phyloP scores from a whole-genome alignment of 2,113 vertebrate species.

The Sinocyclocheilus grahami region DNA sequence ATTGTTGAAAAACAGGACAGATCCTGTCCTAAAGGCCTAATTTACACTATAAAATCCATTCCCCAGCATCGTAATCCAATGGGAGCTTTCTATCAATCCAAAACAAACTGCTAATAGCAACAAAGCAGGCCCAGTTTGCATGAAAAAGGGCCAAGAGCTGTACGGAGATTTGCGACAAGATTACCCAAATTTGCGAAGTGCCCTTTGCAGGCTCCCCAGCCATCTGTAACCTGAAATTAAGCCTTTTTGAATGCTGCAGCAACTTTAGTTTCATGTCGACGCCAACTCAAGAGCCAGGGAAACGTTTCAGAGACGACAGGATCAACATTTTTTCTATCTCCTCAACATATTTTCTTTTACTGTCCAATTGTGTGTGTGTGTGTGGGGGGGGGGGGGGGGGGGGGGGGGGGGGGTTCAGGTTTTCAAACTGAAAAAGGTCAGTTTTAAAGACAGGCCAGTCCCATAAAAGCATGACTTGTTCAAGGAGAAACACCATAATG shows the following conservation, averaged over 20 bases:
- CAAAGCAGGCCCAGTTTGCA: conserved; percentile 57
- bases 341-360: conserved; percentile 66
- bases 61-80: conserved; percentile 22
- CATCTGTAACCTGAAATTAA: conserved; percentile 64
- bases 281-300: conserved; percentile 50
- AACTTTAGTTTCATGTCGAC: conserved; percentile 50
- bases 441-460: conserved; percentile 82
- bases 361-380: conserved; percentile 64
- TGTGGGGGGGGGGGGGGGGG: too few species aligned
- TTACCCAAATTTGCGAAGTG: conserved; percentile 64
- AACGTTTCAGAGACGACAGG: conserved; percentile 49
- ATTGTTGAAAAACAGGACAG: conserved; percentile 32
- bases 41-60: conserved; percentile 35
- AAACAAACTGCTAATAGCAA: conserved; percentile 67
- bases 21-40: conserved; percentile 31
- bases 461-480: conserved; percentile 83
- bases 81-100: conserved; percentile 56
- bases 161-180: conserved; percentile 60
- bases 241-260: conserved; percentile 56
- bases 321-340: conserved; percentile 60
- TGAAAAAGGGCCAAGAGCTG: conserved; percentile 61
- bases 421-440: conserved; percentile 74
- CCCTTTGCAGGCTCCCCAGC: conserved; percentile 57
- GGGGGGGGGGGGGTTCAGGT: background rate
- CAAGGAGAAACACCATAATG: conserved; percentile 86